These are phyloP conservation scores for Leptopilina myrica DNA, from an alignment of 2,888 invertebrate species.

Conservation along the genomic window DNA sequence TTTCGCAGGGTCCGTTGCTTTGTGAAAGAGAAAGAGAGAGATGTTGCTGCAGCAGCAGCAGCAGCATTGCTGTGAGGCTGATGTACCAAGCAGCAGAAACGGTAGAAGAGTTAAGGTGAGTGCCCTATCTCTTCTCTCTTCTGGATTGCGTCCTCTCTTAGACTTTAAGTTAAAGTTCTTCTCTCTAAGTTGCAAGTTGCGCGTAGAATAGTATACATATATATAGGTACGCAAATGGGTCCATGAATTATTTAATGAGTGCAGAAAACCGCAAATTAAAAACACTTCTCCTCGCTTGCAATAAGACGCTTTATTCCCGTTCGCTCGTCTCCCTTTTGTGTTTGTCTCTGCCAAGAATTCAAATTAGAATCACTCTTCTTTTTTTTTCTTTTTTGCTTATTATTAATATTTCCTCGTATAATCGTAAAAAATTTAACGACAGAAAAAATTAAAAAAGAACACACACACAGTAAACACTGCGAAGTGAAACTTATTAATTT, in stretches of 20 bases:
- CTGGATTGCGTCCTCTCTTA: constrained; percentile 56
- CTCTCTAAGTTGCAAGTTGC: constrained; percentile 18
- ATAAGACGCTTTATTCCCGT: background rate
- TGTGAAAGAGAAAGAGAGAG: background rate
- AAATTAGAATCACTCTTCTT: background rate
- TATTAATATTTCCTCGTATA: background rate
- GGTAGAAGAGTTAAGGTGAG: constrained; percentile 54
- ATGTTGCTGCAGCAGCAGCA: background rate
- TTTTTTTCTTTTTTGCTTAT: background rate
- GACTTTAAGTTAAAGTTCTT: constrained; percentile 11
- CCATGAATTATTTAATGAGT: constrained; percentile 33
- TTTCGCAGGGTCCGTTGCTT: background rate
- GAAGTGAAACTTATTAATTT: no score
- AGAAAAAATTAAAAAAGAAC: no score
- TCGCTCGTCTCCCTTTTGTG: background rate
- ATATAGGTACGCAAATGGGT: background rate
- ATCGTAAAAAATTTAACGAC: background rate
- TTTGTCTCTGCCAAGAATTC: background rate
- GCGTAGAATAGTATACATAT: background rate
- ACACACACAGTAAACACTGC: no score
- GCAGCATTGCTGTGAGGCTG: constrained; percentile 42
- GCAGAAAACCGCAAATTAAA: constrained; percentile 32
- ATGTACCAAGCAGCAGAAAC: constrained; percentile 45
- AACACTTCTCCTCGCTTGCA: background rate
- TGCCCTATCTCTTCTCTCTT: constrained; percentile 59